Evolutionary conservation across 2,113 vertebrate genomes (phyloP), one percentile per base, ranked within the genome.

Genomic region (Saccopteryx leptura): DNA sequence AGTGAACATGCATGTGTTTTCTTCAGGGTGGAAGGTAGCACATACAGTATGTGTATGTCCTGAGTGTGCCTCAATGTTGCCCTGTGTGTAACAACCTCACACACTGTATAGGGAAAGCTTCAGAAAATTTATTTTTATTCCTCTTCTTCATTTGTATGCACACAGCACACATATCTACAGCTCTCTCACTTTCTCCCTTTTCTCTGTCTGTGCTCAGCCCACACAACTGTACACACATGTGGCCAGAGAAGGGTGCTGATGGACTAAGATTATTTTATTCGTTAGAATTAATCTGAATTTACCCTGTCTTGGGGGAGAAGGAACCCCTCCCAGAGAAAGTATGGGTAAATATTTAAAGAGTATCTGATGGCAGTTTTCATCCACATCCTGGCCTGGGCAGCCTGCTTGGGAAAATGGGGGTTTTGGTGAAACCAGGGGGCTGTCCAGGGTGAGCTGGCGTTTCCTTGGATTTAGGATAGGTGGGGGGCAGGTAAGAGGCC

Each of bases 331-430:
- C 82, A 78, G 92, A 86, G 80, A 96, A 95, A 93, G 69, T 80
- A 76, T 97, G 78, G 84, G 86, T 94, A 97, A 98, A 98, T 96
- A 96, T 97, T 96, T 96, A 90, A 89, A 96, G 90, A 98, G 91
- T 92, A 28, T 96, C 92, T 97, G 90, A 94, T 97, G 96, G 94
- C 88, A 97, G 95, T 95, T 94, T 39, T 86, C 95, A 86, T 96
- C 96, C 65, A 92, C 93, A 93, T 91, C 92, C 94, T 92, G 93
- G 85, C 84, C 88, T 95, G 96, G 95, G 80, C 91, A 86, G 68
- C 68, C 56, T 90, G 95, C 88, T 85, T 97, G 72, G 85, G 81
- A 88, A 90, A 52, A 69, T 63, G 33, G 4, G 19, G 39, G 61
- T 7, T 33, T 39, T 6, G 1, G 66, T 63, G 79, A 75, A 85